Percentiles rank a stretch among this genome's conserved stretches.
phyloP scores from a whole-genome alignment of 2,113 vertebrate species.

The Saccopteryx bilineata region DNA sequence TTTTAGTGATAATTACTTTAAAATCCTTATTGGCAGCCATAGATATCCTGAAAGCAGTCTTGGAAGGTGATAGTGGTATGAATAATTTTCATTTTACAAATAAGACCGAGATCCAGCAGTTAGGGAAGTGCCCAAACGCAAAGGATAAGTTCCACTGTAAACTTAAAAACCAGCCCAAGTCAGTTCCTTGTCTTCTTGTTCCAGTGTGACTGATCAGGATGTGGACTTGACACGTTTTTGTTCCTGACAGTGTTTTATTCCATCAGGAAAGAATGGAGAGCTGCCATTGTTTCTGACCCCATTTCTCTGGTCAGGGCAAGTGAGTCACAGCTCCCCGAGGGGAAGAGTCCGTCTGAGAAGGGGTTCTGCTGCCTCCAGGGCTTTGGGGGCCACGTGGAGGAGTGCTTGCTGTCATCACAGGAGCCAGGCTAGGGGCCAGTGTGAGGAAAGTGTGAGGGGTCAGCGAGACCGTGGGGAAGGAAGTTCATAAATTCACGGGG shows the following conservation, averaged over 20 bases:
- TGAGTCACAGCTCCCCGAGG: background rate
- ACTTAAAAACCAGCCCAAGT: background rate
- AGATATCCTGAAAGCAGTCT: background rate
- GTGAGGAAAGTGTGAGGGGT: constrained; percentile 49
- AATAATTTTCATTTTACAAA: constrained; percentile 22
- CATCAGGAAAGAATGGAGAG: background rate
- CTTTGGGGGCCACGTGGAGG: background rate
- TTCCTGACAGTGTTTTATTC: background rate
- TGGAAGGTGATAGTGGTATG: background rate
- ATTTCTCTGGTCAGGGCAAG: background rate
- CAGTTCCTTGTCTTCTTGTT: background rate
- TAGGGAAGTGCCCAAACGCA: constrained; percentile 16
- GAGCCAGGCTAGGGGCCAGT: constrained; percentile 26
- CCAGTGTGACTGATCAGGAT: background rate
- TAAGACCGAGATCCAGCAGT: constrained; percentile 39
- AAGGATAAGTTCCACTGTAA: constrained; percentile 21
- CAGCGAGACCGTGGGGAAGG: constrained; percentile 36
- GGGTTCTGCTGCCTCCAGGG: background rate
- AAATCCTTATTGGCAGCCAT: background rate
- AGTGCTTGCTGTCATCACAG: constrained; percentile 28
- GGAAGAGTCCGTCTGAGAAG: constrained; percentile 1
- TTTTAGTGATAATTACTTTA: background rate
- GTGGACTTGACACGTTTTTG: background rate
- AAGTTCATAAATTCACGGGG: background rate
- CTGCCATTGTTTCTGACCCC: background rate